These are phyloP conservation scores for Protula sp. DNA, from an alignment of 2,888 invertebrate species.

Conservation along the genomic window DNA sequence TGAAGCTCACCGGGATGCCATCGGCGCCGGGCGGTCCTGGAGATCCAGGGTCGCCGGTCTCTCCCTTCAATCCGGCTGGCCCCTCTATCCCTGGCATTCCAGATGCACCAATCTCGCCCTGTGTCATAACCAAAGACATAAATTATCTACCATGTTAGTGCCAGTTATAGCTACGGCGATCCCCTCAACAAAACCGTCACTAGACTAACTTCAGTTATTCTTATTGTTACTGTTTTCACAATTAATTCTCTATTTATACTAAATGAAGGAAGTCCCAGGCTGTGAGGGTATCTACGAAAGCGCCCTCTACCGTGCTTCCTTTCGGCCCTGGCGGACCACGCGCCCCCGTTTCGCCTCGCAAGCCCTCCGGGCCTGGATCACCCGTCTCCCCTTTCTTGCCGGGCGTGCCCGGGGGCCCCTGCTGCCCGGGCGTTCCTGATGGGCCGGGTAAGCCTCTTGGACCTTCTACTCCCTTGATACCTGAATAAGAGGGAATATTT, in stretches of 20 bases:
- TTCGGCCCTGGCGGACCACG: slow-evolving; percentile 7
- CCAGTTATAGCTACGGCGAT: no score
- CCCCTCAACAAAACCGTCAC: no score
- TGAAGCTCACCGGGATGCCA: background rate
- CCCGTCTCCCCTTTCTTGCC: slow-evolving; percentile 3
- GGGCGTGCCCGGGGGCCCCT: background rate
- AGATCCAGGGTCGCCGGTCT: background rate
- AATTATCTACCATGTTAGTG: no score
- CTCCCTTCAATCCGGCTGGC: background rate
- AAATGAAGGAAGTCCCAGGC: no score
- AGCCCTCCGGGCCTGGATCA: background rate
- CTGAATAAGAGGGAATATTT: no score
- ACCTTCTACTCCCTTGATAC: background rate
- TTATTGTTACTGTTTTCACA: no score
- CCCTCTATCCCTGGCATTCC: background rate
- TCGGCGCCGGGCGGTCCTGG: background rate
- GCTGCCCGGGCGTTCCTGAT: background rate
- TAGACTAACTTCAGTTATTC: no score
- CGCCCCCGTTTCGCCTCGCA: slow-evolving; percentile 7
- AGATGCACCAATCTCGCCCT: background rate
- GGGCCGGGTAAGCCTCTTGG: background rate
- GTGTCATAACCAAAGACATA: no score
- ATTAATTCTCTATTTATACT: no score
- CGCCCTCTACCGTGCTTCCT: background rate
- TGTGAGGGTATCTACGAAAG: no score